Percentiles rank a stretch among this genome's conserved stretches.
Conservation (phyloP, 2,113 vertebrate genomes). For the Lethenteron camtschaticum region DNA sequence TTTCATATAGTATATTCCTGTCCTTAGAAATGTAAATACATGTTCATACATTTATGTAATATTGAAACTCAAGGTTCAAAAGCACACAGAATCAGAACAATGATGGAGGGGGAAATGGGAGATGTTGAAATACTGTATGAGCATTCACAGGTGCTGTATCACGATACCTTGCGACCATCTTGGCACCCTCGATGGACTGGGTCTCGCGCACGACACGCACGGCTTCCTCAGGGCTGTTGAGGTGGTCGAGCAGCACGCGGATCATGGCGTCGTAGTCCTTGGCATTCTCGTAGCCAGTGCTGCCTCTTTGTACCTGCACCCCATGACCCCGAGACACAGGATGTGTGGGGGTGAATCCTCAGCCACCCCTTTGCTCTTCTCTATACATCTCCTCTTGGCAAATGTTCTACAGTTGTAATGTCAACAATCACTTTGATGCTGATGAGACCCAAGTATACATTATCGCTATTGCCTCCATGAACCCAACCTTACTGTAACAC, state of each 20-base stretch:
- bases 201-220: slow-evolving; percentile 64
- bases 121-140: neutral
- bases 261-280: slow-evolving; percentile 75
- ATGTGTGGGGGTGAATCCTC: no score
- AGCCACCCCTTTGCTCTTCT: no score
- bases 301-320: slow-evolving; percentile 54
- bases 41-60: neutral
- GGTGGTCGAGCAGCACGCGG: slow-evolving; percentile 67
- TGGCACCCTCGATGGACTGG: slow-evolving; percentile 80
- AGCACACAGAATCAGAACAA: neutral
- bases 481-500: no score
- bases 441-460: no score
- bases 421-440: no score
- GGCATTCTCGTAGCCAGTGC: slow-evolving; percentile 62
- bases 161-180: slow-evolving; percentile 80
- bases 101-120: neutral
- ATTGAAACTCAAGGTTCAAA: neutral
- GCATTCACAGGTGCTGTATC: neutral
- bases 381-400: no score
- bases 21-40: neutral
- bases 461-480: no score
- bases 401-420: no score
- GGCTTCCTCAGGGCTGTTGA: slow-evolving; percentile 73
- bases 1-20: neutral
- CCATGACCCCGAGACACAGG: no score